These are phyloP conservation scores for Nematopogon swammerdamellus DNA, from an alignment of 2,888 invertebrate genomes.

Conservation along the genomic window DNA sequence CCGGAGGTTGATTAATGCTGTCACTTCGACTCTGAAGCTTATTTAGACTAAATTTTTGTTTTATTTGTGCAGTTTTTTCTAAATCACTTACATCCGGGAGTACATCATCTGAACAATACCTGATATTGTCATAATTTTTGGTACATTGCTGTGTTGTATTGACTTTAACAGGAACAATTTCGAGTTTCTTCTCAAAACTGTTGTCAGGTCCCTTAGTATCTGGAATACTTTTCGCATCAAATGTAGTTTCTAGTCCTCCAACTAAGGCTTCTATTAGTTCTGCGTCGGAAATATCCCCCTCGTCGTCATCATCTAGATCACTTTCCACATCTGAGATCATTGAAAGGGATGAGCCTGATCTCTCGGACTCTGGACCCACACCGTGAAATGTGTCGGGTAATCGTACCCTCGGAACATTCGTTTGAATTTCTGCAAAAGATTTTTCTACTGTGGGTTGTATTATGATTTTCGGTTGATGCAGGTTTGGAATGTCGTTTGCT, in stretches of 20 bases:
- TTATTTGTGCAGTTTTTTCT: conserved; percentile 43
- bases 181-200: conserved; percentile 35
- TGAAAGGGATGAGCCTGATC: conserved; percentile 37
- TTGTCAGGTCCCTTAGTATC: conserved; percentile 46
- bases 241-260: conserved; percentile 42
- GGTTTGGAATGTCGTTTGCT: conserved; percentile 37
- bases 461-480: conserved; percentile 57
- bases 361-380: conserved; percentile 25
- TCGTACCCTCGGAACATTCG: conserved; percentile 47
- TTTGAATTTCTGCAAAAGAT: conserved; percentile 23
- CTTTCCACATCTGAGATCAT: conserved; percentile 34
- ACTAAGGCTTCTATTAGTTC: conserved; percentile 42
- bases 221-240: conserved; percentile 27
- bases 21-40: conserved; percentile 42
- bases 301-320: conserved; percentile 24
- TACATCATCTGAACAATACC: conserved; percentile 36
- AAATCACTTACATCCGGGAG: conserved; percentile 31
- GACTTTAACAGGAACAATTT: conserved; percentile 44
- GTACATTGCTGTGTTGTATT: conserved; percentile 28
- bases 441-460: conserved; percentile 54
- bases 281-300: conserved; percentile 37
- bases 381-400: conserved; percentile 46
- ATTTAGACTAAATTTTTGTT: conserved; percentile 39
- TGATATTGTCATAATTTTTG: conserved; percentile 34
- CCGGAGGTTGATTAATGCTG: conserved; percentile 40